Evolutionary conservation across 2,888 invertebrate genomes (phyloP), one percentile per base, ranked within the genome.

Genomic region (Hydriomena furcata): DNA sequence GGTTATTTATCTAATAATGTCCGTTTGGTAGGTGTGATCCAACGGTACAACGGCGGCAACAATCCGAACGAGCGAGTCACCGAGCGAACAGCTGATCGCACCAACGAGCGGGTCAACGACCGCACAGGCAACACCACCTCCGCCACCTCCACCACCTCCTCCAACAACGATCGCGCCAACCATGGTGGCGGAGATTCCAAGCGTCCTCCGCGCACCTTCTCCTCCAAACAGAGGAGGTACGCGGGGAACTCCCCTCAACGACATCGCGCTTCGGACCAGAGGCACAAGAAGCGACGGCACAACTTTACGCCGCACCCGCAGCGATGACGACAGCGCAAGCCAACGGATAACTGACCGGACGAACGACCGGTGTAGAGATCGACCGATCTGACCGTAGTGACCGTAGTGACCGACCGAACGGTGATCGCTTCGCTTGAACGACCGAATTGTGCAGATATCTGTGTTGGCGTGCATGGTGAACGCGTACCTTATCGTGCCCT

Each of bases 21-120:
- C 17, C 1, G 5, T 21, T 17, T 10, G 27, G 5, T 75, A 83
- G 84, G 85, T 28, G 86, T 86, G 32, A 84, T 85, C 57, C 83
- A 82, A 58, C 80, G 86, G 13, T 81, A 75, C 70, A 73, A 67
- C 52, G 63, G 56, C 52, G 62, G 48, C 44, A 65, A 8, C 48
- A 36, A 42, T 13, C n/a, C 17, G 28, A 46, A 20, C 40, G 51
- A 51, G 6, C 40, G 51, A 10, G 21, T n/a, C 5, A 35, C 7
- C 28, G 41, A 35, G 27, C 20, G 25, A 7, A 7, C 8, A 25
- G 13, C 27, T 4, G 31, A 27, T 3, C 25, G 46, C n/a, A 8
- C n/a, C 12, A 2, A 12, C 13, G 37, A 25, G 8, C 21, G 44
- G 12, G 5, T 5, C 1, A 8, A n/a, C n/a, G n/a, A n/a, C n/a